These are phyloP conservation scores for Stenolophus ochropezus DNA, from an alignment of 2,888 invertebrate species.

Conservation along the genomic window DNA sequence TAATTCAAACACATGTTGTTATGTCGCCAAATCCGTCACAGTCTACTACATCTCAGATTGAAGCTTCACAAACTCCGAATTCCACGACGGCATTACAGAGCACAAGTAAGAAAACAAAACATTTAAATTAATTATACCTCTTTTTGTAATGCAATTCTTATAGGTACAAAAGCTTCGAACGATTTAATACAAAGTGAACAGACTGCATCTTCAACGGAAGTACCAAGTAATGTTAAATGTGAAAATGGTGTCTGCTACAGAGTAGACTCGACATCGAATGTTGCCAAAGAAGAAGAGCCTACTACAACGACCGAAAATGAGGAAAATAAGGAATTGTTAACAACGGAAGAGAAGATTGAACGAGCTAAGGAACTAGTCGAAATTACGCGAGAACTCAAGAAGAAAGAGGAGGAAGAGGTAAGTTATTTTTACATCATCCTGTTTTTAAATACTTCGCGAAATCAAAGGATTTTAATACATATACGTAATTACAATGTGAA, in stretches of 20 bases:
- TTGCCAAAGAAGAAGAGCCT: not conserved
- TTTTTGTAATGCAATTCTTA: conserved; percentile 57
- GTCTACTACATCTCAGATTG: not conserved
- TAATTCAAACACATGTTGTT: conserved; percentile 74
- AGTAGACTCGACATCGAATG: not conserved
- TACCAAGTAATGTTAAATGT: conserved; percentile 72
- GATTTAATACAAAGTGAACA: conserved; percentile 65
- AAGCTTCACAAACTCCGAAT: not conserved
- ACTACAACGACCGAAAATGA: conserved; percentile 40
- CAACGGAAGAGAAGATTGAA: conserved; percentile 78
- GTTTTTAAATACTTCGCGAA: not conserved
- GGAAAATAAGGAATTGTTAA: conserved; percentile 61
- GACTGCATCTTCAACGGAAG: conserved; percentile 51
- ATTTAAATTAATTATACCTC: not conserved
- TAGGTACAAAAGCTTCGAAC: conserved; percentile 60
- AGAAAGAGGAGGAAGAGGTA: conserved; percentile 81
- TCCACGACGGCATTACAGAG: not conserved
- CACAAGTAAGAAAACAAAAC: not conserved
- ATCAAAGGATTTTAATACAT: too few species aligned
- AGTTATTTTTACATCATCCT: conserved; percentile 30
- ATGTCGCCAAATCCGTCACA: not conserved
- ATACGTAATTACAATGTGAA: too few species aligned
- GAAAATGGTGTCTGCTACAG: conserved; percentile 74
- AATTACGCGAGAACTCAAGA: conserved; percentile 79
- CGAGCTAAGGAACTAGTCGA: conserved; percentile 82